Conservation (phyloP, 2,113 vertebrate genomes). For the Passer montanus region DNA sequence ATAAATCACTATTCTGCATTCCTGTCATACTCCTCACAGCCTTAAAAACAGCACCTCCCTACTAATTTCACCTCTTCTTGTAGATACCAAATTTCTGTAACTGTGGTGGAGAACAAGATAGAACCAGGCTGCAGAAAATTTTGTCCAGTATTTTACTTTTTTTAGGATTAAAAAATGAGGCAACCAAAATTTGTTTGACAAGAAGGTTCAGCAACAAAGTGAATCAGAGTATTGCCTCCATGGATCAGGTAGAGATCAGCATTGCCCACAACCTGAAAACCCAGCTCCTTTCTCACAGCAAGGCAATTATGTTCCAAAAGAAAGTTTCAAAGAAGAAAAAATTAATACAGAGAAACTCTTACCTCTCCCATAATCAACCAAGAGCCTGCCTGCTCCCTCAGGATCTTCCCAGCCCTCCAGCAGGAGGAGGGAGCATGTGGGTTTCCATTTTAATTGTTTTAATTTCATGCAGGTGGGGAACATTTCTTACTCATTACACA, state of each 20-base stretch:
- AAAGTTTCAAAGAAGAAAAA: neutral
- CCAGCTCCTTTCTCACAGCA: neutral
- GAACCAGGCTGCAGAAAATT: neutral
- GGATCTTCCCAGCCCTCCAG: neutral
- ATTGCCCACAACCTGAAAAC: neutral
- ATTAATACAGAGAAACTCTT: neutral
- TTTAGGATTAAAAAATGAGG: neutral
- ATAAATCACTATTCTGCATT: neutral
- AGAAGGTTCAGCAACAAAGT: neutral
- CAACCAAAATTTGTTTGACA: neutral
- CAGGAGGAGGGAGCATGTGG: neutral
- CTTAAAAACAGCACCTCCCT: neutral
- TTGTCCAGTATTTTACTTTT: neutral
- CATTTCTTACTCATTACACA: neutral
- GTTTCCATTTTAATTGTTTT: neutral
- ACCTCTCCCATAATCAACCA: neutral
- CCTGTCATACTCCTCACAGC: neutral
- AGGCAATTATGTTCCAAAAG: neutral
- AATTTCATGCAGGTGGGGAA: neutral
- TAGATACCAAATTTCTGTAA: neutral
- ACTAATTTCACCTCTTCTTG: neutral
- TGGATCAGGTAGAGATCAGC: neutral
- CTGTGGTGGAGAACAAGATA: neutral
- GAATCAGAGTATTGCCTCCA: neutral
- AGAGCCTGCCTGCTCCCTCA: neutral